Base-by-base conservation (phyloP, 2,888 invertebrate species). In the Melieria crassipennis region DNA sequence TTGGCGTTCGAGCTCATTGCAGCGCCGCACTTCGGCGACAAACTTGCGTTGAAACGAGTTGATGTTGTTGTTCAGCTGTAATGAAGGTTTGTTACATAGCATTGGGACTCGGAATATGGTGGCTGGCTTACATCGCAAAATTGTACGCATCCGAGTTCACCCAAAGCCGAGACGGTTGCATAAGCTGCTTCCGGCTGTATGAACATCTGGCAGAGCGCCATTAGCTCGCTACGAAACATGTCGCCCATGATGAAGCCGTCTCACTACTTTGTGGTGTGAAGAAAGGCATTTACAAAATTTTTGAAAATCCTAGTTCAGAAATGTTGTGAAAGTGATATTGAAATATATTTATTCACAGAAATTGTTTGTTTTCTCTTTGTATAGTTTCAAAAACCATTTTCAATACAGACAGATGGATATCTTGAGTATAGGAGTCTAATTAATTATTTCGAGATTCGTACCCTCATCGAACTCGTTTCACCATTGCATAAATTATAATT, bases 131-230 rank as follows among this genome's bases (percentile, higher is more conserved):
- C 96, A 88, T 97, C 98, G 88, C 96, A 91, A 86, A 98, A 98
- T 89, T 98, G 97, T 61, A 97, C 96, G 72, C 94, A 91, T 76
- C 97, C 98, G 50, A 94, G 91, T 88, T 98, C 97, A 69, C 98
- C 98, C 74, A 98, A 89, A 88, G 97, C 97, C 3, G 97, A 96
- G 74, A 98, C 93, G 76, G 96, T 95, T 78, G 93, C 92, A 88
- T 98, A 98, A 0, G 96, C 96, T 50, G 97, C 94, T 88, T 98
- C 98, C 13, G 96, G 95, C 87, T 98, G 97, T 80, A 98, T 93
- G 88, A 96, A 98, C 87, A 98, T 91, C 89, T 98, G 98, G 90
- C 95, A 94, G 80, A 96, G 88, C 72, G 92, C 92, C 96, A 97
- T 97, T 88, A 95, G 92, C 86, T 96, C 95, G 87, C 95, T 95